These are phyloP conservation scores for Furcifer pardalis DNA, from an alignment of 2,797 vertebrate genomes.

Conservation along the genomic window DNA sequence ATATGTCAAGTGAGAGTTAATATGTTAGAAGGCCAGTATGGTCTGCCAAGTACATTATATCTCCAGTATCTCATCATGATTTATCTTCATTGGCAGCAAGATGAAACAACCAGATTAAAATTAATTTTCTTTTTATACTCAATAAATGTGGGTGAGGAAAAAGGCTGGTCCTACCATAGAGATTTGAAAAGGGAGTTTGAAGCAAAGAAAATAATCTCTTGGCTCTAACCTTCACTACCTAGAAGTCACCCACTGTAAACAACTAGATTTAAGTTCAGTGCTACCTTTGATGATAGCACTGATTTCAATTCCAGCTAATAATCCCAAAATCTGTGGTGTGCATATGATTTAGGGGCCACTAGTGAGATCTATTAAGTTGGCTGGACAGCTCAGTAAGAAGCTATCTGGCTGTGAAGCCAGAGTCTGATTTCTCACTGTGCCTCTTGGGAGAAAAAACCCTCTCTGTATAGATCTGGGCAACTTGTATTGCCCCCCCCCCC, in stretches of 20 bases:
- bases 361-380: too few species aligned
- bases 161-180: constrained; percentile 69
- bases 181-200: constrained; percentile 76
- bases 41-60: constrained; percentile 68
- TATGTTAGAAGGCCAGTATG: constrained; percentile 66
- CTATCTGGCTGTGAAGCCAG: too few species aligned
- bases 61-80: constrained; percentile 74
- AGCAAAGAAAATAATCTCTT: constrained; percentile 82
- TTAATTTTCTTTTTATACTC: constrained; percentile 75
- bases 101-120: constrained; percentile 79
- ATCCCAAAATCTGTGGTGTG: constrained; percentile 55
- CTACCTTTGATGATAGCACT: constrained; percentile 71
- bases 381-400: too few species aligned
- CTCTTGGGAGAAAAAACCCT: too few species aligned
- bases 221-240: constrained; percentile 76
- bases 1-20: constrained; percentile 66
- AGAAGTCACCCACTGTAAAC: constrained; percentile 80
- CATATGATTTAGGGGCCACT: constrained; percentile 56
- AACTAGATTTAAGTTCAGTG: constrained; percentile 77
- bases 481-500: too few species aligned
- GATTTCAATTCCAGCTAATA: constrained; percentile 72
- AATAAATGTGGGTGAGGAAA: constrained; percentile 49
- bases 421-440: too few species aligned
- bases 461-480: too few species aligned
- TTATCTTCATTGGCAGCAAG: constrained; percentile 80